These are phyloP conservation scores for Scaptomyza tumidula DNA, from an alignment of 2,888 invertebrate species.

Conservation along the genomic window DNA sequence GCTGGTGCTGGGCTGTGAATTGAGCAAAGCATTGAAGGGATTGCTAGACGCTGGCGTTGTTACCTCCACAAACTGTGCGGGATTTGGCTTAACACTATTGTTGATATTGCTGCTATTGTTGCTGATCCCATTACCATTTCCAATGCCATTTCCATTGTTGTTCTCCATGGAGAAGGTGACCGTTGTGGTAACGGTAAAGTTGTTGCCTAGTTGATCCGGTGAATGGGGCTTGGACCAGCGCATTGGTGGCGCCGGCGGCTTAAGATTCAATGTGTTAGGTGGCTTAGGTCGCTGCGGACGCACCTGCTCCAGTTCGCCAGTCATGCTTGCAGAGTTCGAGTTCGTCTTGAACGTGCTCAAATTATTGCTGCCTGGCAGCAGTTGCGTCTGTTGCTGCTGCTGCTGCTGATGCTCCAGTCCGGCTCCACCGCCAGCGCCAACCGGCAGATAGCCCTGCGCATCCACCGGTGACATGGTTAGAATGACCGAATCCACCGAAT, in stretches of 20 bases:
- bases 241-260: slow-evolving; percentile 93
- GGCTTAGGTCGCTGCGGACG: slow-evolving; percentile 91
- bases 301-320: slow-evolving; percentile 77
- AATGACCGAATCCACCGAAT: slow-evolving; percentile 88
- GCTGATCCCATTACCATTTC: neutral
- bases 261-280: slow-evolving; percentile 92
- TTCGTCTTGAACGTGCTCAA: slow-evolving; percentile 88
- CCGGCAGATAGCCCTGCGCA: slow-evolving; percentile 55
- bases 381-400: slow-evolving; percentile 7
- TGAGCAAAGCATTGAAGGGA: slow-evolving; percentile 75
- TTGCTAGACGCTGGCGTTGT: slow-evolving; percentile 82
- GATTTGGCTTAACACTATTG: slow-evolving; percentile 23
- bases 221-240: slow-evolving; percentile 92
- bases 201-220: slow-evolving; percentile 86
- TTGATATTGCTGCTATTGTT: neutral
- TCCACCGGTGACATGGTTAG: slow-evolving; percentile 90
- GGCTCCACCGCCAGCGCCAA: slow-evolving; percentile 17
- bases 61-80: slow-evolving; percentile 82
- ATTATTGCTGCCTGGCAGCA: slow-evolving; percentile 70
- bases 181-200: slow-evolving; percentile 94
- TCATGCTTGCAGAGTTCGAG: slow-evolving; percentile 5
- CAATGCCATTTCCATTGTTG: slow-evolving; percentile 16
- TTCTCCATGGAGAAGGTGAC: slow-evolving; percentile 90
- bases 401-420: neutral
- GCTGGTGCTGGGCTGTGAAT: slow-evolving; percentile 74